phyloP scores from a whole-genome alignment of 2,888 invertebrate species.

The Lymantria dispar region DNA sequence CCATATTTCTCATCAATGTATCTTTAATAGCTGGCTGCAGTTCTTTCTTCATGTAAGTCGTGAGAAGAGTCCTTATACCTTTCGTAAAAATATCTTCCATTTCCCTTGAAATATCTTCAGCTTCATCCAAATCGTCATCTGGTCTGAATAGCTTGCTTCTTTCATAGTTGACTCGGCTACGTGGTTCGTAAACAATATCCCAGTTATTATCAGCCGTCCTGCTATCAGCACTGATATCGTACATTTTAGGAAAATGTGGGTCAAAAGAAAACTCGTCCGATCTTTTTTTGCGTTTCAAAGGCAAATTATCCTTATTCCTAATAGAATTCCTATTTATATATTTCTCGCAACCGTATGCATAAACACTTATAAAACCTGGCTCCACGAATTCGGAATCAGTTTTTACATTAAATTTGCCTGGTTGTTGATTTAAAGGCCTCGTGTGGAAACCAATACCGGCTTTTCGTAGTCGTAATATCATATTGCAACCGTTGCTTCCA shows the following conservation, averaged over 20 bases:
- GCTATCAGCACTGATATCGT: constrained; percentile 44
- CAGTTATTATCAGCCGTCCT: constrained; percentile 56
- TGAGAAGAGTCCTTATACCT: constrained; percentile 90
- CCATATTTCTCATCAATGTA: constrained; percentile 93
- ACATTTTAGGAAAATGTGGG: constrained; percentile 46
- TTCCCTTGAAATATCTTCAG: constrained; percentile 87
- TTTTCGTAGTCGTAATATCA: constrained; percentile 89
- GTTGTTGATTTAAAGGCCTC: constrained; percentile 85
- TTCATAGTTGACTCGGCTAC: constrained; percentile 64
- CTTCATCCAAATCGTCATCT: constrained; percentile 81
- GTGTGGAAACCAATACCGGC: constrained; percentile 91
- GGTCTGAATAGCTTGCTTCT: constrained; percentile 74
- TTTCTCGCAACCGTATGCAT: constrained; percentile 91
- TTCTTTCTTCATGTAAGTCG: constrained; percentile 92
- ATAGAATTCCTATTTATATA: constrained; percentile 72
- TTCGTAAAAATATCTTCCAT: constrained; percentile 93
- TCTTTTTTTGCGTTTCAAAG: constrained; percentile 55
- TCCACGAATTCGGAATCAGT: constrained; percentile 93
- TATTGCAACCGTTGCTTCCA: constrained; percentile 84
- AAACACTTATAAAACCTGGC: constrained; percentile 92
- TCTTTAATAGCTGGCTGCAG: constrained; percentile 93
- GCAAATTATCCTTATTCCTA: constrained; percentile 63
- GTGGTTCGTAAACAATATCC: constrained; percentile 64
- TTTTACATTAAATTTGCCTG: constrained; percentile 87
- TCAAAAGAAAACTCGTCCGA: constrained; percentile 73